A percentile compares a stretch with the other conserved stretches of the same genome.
Conservation (phyloP, 2,888 invertebrate species). For the Leptodirus hochenwartii region DNA sequence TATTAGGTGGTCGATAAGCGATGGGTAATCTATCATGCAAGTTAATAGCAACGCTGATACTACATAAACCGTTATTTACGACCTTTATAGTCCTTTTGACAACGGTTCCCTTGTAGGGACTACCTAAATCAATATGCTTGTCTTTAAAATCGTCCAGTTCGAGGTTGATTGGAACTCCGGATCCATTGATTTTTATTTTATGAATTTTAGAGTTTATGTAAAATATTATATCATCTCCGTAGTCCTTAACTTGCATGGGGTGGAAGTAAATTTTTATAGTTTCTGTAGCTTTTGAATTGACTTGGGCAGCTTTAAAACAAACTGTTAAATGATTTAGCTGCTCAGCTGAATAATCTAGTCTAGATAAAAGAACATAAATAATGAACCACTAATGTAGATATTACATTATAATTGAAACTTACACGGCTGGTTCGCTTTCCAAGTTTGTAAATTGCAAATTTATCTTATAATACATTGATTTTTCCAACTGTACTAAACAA, state of each 20-base stretch:
- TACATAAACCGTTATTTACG: constrained; percentile 36
- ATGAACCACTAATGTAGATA: neutral
- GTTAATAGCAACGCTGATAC: constrained; percentile 34
- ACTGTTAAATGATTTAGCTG: constrained; percentile 33
- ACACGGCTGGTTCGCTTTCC: too few relatives aligned
- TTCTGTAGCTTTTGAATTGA: constrained; percentile 28
- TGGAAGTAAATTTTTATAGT: constrained; percentile 34
- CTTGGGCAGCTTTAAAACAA: constrained; percentile 25
- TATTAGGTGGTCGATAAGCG: too few relatives aligned
- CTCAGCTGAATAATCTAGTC: constrained; percentile 32
- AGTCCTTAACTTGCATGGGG: constrained; percentile 32
- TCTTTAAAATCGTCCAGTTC: constrained; percentile 23
- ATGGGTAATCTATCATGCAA: constrained; percentile 33
- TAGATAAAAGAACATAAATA: constrained; percentile 16
- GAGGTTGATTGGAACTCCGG: constrained; percentile 29
- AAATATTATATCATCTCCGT: constrained; percentile 33
- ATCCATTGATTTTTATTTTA: constrained; percentile 34
- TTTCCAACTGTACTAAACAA: constrained; percentile 38
- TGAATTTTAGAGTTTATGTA: constrained; percentile 34
- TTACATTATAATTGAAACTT: neutral
- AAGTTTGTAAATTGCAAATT: constrained; percentile 24
- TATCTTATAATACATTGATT: constrained; percentile 27
- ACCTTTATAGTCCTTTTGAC: constrained; percentile 34
- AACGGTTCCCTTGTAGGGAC: constrained; percentile 28
- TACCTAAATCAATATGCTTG: constrained; percentile 26